phyloP scores from a whole-genome alignment of 2,797 vertebrate species.

The Cyclura pinguis region DNA sequence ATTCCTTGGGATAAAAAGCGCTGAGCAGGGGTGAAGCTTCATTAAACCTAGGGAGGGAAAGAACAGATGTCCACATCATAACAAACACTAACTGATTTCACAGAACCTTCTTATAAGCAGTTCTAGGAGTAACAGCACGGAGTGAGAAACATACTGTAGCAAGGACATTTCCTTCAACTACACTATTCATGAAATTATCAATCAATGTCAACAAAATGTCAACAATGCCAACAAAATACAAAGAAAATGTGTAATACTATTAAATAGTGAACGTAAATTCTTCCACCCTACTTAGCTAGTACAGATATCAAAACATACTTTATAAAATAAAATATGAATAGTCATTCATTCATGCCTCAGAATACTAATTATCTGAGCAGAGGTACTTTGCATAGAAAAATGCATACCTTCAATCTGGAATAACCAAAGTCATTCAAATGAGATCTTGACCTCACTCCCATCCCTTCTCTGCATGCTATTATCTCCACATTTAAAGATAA shows the following conservation, averaged over 20 bases:
- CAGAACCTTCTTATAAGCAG: constrained; percentile 2
- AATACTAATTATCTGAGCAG: not conserved
- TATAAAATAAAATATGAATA: not conserved
- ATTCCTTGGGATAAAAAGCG: not conserved
- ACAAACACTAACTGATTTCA: not conserved
- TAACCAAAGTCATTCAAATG: not conserved
- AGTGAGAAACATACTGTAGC: constrained; percentile 16
- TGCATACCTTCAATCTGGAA: not conserved
- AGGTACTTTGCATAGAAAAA: not conserved
- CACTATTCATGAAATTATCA: not conserved
- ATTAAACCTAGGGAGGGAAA: not conserved
- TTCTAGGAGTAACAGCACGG: constrained; percentile 7
- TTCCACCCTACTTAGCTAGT: not conserved
- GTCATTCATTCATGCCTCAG: not conserved
- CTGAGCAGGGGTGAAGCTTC: not conserved
- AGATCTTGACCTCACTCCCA: not conserved
- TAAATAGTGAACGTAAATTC: not conserved
- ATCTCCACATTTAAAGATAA: not conserved
- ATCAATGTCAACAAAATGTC: not conserved
- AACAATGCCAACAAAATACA: not conserved
- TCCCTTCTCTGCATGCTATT: not conserved
- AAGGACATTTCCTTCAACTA: constrained; percentile 34
- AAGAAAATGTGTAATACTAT: constrained; percentile 9
- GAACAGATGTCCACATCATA: not conserved
- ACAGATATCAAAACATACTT: not conserved